Evolutionary conservation across 2,797 vertebrate species (phyloP).

Genomic region (Gadopsis marmoratus): DNA sequence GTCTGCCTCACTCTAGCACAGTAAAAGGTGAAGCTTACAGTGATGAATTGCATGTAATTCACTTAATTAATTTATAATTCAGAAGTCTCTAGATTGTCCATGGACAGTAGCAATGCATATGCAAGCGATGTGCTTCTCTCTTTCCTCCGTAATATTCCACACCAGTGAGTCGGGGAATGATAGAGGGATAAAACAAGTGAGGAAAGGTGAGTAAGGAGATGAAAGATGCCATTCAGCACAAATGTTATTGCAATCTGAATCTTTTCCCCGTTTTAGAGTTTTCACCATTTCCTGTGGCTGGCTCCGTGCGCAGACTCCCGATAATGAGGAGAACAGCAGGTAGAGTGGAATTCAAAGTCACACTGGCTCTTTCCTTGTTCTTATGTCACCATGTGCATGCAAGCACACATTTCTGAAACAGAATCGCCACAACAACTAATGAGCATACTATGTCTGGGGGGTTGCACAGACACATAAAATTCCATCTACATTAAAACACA

Average conservation of each 20-base stretch:
- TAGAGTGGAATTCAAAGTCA: slow-evolving; percentile 52
- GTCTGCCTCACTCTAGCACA: too few species aligned
- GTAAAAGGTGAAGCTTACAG: not conserved
- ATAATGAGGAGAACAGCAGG: slow-evolving; percentile 33
- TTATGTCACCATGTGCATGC: slow-evolving; percentile 17
- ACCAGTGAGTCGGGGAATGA: slow-evolving; percentile 24
- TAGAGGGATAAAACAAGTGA: slow-evolving; percentile 19
- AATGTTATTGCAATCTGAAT: slow-evolving; percentile 69
- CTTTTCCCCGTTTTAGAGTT: slow-evolving; percentile 43
- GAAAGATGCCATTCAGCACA: slow-evolving; percentile 56
- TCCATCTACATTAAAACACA: slow-evolving; percentile 19
- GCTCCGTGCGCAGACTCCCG: slow-evolving; percentile 57
- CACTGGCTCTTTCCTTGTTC: slow-evolving; percentile 24
- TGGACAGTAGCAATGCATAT: not conserved
- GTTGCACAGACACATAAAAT: slow-evolving; percentile 18
- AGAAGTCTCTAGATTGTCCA: not conserved
- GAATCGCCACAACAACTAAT: slow-evolving; percentile 27
- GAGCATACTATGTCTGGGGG: slow-evolving; percentile 21
- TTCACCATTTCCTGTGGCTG: slow-evolving; percentile 47
- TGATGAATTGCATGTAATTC: not conserved
- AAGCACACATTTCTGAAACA: slow-evolving; percentile 25
- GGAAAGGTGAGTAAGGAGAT: slow-evolving; percentile 31
- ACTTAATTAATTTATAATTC: slow-evolving; percentile 7
- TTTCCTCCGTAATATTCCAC: slow-evolving; percentile 4
- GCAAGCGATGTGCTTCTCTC: not conserved